A percentile compares a stretch with the other conserved stretches of the same genome.
These are phyloP conservation scores for Clarias laeviceps DNA, from an alignment of 2,797 vertebrate species.

Conservation along the genomic window DNA sequence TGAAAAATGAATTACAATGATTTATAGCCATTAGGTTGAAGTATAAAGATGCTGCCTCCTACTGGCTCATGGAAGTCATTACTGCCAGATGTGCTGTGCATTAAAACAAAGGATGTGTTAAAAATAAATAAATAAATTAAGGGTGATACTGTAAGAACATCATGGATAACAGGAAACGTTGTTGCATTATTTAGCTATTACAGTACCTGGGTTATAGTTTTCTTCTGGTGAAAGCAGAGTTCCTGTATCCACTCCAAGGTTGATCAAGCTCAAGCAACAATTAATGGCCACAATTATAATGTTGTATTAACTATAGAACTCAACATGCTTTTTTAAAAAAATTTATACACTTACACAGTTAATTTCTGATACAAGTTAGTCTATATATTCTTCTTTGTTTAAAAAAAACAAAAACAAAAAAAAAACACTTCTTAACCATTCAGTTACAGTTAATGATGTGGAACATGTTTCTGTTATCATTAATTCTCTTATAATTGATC, in stretches of 20 bases:
- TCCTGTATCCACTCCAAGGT: neutral
- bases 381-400: neutral
- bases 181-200: neutral
- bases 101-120: neutral
- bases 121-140: neutral
- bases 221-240: neutral
- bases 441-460: neutral
- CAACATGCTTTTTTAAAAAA: neutral
- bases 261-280: neutral
- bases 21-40: neutral
- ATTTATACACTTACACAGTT: neutral
- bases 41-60: slow-evolving; percentile 10
- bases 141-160: neutral
- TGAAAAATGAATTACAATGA: neutral
- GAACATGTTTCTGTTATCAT: neutral
- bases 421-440: slow-evolving; percentile 2
- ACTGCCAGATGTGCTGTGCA: neutral
- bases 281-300: neutral
- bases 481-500: neutral
- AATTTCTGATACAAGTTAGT: neutral
- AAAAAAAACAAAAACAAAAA: neutral
- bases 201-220: neutral
- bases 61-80: neutral
- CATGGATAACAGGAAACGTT: neutral
- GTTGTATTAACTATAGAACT: neutral